Base-by-base conservation (phyloP, 1,140 invertebrate genomes). In the Nebria ingens region DNA sequence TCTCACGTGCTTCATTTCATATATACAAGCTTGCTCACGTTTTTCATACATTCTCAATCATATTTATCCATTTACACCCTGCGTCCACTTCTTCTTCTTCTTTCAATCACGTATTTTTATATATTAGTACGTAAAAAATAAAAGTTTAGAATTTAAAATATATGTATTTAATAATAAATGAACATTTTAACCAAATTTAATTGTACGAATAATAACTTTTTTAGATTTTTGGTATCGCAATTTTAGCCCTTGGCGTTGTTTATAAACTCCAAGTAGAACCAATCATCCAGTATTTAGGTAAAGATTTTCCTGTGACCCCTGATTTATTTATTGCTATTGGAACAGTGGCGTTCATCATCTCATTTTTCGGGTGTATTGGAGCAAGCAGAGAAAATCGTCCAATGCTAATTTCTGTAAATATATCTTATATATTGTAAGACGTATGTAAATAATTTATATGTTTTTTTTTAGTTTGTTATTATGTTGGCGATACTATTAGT, bases 301-400 rank as follows among this genome's bases (percentile, higher is more conserved):
- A 45, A 12, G 40, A 45, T 45, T 45, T 45, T 45, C 40, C 40
- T 4, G 17, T 45, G 9, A 17, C 40, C 6, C 40, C 40, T 4
- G 40, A 45, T 45, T 45, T 45, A 45, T 45, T 45, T 17, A 45
- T 45, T 45, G 40, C 40, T 4, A 17, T 45, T 6, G 40, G 40
- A 3, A 45, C 40, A 11, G 6, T 45, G 6, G 40, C 40, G 6
- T 45, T 45, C 15, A 17, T 45, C 3, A 17, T 45, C 17, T 45
- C 40, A 17, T 45, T 45, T 45, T 45, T 45, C 17, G 40, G 40
- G 15, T 45, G 40, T 45, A 45, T 45, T 17, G 40, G 40, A 17
- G 40, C 40, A 6, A 45, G 40, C 40, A 45, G 40, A 45, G 40
- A 45, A 17, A 45, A 45, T 17, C 40, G 40, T 9, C 9, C 40